phyloP scores from a whole-genome alignment of 2,113 vertebrate species.

The Microcebus lehilahytsara region DNA sequence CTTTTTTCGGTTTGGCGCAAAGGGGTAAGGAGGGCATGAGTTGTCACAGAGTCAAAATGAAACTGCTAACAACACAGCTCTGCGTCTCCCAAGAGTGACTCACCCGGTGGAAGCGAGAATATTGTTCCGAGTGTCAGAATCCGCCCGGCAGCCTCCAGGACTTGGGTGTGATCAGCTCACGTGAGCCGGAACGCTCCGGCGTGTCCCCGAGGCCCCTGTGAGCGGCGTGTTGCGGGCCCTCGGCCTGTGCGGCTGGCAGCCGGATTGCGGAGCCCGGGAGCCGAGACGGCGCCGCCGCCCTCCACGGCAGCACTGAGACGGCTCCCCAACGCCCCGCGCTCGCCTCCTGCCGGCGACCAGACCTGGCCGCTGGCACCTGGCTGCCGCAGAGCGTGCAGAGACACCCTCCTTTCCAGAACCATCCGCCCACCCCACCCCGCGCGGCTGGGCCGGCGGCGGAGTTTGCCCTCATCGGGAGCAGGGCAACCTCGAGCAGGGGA shows the following conservation, averaged over 20 bases:
- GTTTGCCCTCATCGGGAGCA: too few relatives aligned
- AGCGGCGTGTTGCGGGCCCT: not conserved
- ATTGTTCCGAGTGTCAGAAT: not conserved
- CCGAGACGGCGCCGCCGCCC: not conserved
- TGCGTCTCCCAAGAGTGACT: not conserved
- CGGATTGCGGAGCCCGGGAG: too few relatives aligned
- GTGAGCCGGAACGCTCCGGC: not conserved
- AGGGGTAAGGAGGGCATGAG: not conserved
- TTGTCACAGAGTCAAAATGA: not conserved
- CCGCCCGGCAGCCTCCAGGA: not conserved
- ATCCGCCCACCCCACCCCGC: rapidly evolving
- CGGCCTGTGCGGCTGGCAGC: not conserved
- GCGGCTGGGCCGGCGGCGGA: not conserved
- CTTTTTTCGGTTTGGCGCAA: not conserved
- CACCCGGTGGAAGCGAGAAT: not conserved
- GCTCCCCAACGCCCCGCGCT: not conserved
- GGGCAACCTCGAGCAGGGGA: not conserved
- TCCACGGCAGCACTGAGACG: not conserved
- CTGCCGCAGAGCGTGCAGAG: rapidly evolving
- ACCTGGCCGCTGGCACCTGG: not conserved
- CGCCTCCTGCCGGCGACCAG: not conserved
- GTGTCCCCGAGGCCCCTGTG: not conserved
- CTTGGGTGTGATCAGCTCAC: not conserved
- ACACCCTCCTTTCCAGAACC: rapidly evolving
- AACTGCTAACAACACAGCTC: not conserved